Percentiles rank a stretch among this genome's conserved stretches.
Conservation (phyloP, 2,113 vertebrate genomes). For the Cyanoramphus novaezelandiae region DNA sequence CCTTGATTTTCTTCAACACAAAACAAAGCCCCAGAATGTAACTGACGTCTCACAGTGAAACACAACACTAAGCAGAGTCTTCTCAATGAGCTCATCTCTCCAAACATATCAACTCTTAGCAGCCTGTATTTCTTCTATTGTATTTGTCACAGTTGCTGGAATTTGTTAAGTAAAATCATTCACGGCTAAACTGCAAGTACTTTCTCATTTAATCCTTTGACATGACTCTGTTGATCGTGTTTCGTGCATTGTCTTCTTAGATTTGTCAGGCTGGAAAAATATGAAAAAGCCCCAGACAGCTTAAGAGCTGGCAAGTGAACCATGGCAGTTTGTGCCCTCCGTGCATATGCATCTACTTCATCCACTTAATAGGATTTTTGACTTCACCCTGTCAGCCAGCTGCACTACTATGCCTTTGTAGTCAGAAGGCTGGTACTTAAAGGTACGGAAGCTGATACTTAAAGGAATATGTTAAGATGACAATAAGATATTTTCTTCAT, state of each 20-base stretch:
- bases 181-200: background rate
- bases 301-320: constrained; percentile 38
- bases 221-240: constrained; percentile 57
- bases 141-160: constrained; percentile 30
- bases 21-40: background rate
- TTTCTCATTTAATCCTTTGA: constrained; percentile 49
- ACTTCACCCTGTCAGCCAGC: background rate
- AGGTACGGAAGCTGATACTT: background rate
- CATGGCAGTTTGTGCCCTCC: background rate
- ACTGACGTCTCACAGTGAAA: background rate
- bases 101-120: background rate
- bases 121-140: background rate
- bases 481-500: background rate
- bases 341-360: background rate
- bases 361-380: background rate
- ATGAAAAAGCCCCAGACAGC: background rate
- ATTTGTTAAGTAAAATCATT: constrained; percentile 34
- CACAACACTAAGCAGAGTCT: background rate
- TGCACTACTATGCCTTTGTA: background rate
- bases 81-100: background rate
- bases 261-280: constrained; percentile 62
- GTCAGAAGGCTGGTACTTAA: background rate
- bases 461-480: background rate
- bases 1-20: background rate
- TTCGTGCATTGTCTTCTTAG: constrained; percentile 58